Base-by-base conservation (phyloP, 2,797 vertebrate genomes). In the Pteropus rufus region DNA sequence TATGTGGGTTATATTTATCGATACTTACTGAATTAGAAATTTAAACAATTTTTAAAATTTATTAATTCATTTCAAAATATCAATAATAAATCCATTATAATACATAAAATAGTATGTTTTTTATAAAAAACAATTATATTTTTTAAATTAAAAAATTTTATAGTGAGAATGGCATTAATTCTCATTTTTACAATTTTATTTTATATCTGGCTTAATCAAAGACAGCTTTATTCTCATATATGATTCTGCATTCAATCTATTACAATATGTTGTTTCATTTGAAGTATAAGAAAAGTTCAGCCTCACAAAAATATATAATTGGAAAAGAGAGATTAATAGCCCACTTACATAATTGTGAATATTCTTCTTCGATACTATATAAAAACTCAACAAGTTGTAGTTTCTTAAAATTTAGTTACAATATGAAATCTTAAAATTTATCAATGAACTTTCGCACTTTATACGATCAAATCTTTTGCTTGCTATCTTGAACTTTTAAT, bases 401-500 rank as follows among this genome's bases (percentile, higher is more conserved):
- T 75, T 73, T 90, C 76, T 89, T 95, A 82, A 75, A 93, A 18
- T 62, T 93, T 31, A 72, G 58, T 21, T 89, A 14, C 26, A 80
- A 60, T 11, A 23, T 46, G 41, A 19, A 87, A 86, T 60, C 80
- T 92, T 72, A 92, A 93, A 77, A 69, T 26, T 24, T 36, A 58
- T 41, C n/a, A 79, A 41, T 76, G 23, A 73, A 75, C 7, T 60
- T 64, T 62, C n/a, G 54, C 54, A 26, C 0, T 89, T 44, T 86
- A 75, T 46, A 70, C 9, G 29, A 70, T 91, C 14, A 56, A 75
- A 85, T 73, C 26, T 60, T 72, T 39, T 36, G 52, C 11, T 36
- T 49, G 29, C n/a, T 52, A 41, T 34, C 70, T 72, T 72, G 24
- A 79, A 44, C 2, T 77, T 58, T 67, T 23, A 52, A 31, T 24